Percentiles rank a stretch among this genome's conserved stretches.
Evolutionary conservation across 35 echinoderm and acorn worm species (phyloP).

Genomic region (Heliocidaris erythrogramma): DNA sequence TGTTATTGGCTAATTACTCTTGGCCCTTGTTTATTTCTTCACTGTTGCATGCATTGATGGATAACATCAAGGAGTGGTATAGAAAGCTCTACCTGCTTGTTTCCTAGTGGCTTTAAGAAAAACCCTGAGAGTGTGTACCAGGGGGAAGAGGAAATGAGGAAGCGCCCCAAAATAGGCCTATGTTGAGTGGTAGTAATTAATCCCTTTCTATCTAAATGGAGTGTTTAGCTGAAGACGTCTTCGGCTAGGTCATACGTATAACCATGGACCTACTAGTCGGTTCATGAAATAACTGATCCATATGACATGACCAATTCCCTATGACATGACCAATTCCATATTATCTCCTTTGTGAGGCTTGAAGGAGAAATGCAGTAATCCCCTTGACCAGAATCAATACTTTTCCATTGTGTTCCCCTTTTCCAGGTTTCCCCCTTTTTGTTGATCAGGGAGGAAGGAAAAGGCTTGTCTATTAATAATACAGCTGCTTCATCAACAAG

Average conservation of each 20-base stretch:
- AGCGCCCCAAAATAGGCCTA: not conserved
- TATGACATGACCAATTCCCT: not conserved
- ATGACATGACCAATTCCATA: not conserved
- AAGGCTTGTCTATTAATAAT: not conserved
- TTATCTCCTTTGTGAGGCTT: not conserved
- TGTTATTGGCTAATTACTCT: no score
- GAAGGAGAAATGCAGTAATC: not conserved
- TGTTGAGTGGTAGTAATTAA: not conserved
- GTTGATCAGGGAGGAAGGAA: not conserved
- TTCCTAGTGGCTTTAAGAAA: no score
- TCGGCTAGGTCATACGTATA: no score
- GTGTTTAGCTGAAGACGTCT: no score
- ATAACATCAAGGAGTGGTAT: no score
- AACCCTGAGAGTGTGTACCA: no score
- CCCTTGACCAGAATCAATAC: not conserved
- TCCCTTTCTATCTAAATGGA: no score
- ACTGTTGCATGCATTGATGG: no score
- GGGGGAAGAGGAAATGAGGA: not conserved
- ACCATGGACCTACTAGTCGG: no score
- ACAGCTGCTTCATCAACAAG: not conserved
- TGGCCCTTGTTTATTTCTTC: no score
- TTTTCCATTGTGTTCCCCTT: not conserved
- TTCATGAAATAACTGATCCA: conserved; percentile 2
- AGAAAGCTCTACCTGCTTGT: no score
- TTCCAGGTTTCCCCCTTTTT: not conserved